Conservation (phyloP, 2,113 vertebrate genomes). For the Microcebus ravelobensis region DNA sequence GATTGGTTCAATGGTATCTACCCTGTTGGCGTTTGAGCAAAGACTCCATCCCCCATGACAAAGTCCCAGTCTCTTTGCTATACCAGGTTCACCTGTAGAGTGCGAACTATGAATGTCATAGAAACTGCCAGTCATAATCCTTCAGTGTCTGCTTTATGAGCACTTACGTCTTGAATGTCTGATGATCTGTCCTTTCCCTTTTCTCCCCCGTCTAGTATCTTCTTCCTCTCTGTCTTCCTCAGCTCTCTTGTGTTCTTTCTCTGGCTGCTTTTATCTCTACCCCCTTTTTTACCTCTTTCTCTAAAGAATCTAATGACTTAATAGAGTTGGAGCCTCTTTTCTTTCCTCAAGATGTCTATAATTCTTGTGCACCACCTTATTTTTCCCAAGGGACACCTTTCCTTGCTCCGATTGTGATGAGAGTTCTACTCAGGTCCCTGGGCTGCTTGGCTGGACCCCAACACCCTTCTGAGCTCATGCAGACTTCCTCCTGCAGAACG, state of each 20-base stretch:
- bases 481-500: neutral
- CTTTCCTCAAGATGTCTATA: fast-evolving
- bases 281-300: neutral
- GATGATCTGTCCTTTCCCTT: neutral
- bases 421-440: neutral
- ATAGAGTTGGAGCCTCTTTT: neutral
- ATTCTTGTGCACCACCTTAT: neutral
- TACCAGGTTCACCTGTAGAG: neutral
- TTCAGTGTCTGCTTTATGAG: too few species aligned
- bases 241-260: neutral
- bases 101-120: fast-evolving
- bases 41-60: neutral
- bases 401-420: neutral
- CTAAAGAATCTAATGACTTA: neutral
- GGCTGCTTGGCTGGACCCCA: neutral
- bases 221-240: neutral
- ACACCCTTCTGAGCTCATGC: neutral
- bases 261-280: neutral
- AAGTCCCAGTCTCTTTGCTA: neutral
- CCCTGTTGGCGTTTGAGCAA: neutral
- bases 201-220: neutral
- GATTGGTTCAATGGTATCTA: neutral
- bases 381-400: neutral
- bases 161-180: neutral
- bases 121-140: neutral